These are phyloP conservation scores for Synanthedon formicaeformis DNA, from an alignment of 2,888 invertebrate genomes.

Conservation along the genomic window DNA sequence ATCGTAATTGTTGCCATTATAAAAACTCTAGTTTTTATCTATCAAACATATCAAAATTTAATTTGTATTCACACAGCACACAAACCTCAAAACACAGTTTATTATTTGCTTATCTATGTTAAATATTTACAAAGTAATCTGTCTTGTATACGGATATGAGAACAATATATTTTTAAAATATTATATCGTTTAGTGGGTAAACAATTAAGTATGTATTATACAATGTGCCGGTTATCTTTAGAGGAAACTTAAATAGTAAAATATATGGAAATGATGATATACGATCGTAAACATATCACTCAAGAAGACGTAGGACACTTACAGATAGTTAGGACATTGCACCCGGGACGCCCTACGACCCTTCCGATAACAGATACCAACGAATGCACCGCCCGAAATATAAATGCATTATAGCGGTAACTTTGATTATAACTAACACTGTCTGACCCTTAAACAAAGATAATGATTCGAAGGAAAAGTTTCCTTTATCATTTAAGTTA, in stretches of 20 bases:
- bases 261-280: constrained; percentile 18
- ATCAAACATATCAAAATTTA: too few species aligned
- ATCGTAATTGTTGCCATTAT: too few species aligned
- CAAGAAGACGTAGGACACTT: constrained; percentile 37
- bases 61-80: too few species aligned
- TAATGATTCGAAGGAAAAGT: not conserved
- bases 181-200: too few species aligned
- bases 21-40: too few species aligned
- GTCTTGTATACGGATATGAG: too few species aligned
- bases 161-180: too few species aligned
- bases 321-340: constrained; percentile 35
- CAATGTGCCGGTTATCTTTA: constrained; percentile 1
- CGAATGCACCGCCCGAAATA: constrained; percentile 30
- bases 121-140: too few species aligned
- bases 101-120: too few species aligned
- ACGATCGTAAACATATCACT: constrained; percentile 54
- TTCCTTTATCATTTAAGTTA: constrained; percentile 6
- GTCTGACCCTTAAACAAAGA: not conserved
- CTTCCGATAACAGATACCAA: constrained; percentile 30
- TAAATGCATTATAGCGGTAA: constrained; percentile 1
- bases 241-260: constrained; percentile 38
- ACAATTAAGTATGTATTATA: too few species aligned
- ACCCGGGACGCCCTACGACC: constrained; percentile 47
- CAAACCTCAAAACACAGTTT: too few species aligned
- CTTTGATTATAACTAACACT: not conserved